A percentile compares a stretch with the other conserved stretches of the same genome.
phyloP scores from a whole-genome alignment of 2,797 vertebrate genomes.

The Sebastes diaconus region DNA sequence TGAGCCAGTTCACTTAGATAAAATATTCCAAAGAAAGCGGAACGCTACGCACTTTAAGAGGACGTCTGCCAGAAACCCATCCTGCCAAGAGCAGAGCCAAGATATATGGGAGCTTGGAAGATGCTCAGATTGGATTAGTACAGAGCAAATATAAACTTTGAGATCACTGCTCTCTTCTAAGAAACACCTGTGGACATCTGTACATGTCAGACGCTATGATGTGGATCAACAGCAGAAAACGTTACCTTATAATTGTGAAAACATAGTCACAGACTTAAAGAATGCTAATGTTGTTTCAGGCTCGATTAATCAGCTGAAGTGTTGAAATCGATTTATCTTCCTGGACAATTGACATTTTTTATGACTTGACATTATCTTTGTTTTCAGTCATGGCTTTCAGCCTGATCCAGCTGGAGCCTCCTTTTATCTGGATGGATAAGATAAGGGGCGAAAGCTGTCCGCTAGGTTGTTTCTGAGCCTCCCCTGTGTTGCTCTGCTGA shows the following conservation, averaged over 20 bases:
- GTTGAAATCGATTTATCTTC: constrained; percentile 18
- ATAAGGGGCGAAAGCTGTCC: constrained; percentile 38
- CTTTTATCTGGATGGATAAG: constrained; percentile 60
- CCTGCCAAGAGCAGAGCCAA: constrained; percentile 61
- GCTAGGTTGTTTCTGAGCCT: constrained; percentile 31
- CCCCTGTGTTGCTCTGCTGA: constrained; percentile 30
- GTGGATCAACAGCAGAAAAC: not conserved
- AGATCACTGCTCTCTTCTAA: constrained; percentile 59
- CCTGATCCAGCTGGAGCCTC: constrained; percentile 35
- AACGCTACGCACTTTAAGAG: not conserved
- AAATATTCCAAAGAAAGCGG: constrained; percentile 55
- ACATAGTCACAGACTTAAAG: not conserved
- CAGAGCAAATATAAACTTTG: constrained; percentile 67
- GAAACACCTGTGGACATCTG: constrained; percentile 55
- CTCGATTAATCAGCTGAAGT: not conserved
- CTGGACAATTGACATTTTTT: constrained; percentile 39
- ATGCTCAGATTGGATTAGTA: constrained; percentile 66
- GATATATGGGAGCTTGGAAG: constrained; percentile 69
- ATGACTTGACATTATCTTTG: constrained; percentile 42
- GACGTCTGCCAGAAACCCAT: constrained; percentile 48
- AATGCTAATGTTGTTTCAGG: not conserved
- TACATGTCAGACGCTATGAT: not conserved
- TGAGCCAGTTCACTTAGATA: constrained; percentile 42
- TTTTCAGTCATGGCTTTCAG: constrained; percentile 39
- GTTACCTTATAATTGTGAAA: not conserved